Conservation (phyloP, 1,140 invertebrate species). For the Psix sp. region DNA sequence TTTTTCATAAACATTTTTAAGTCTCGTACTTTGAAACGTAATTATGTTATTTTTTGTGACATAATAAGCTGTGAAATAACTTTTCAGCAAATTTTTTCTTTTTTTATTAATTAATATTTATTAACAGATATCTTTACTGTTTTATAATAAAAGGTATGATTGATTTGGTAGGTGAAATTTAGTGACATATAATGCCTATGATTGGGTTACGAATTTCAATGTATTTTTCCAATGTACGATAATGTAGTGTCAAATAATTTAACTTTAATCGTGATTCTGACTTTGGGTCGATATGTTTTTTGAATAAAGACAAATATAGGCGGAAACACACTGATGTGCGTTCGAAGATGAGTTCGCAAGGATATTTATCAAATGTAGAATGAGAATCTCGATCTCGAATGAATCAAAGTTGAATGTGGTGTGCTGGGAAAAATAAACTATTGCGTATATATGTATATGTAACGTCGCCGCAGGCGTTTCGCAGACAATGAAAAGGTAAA, state of each 20-base stretch:
- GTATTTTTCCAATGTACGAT: constrained; percentile 48
- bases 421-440: constrained; percentile 47
- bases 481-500: constrained; percentile 62
- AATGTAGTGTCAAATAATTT: constrained; percentile 23
- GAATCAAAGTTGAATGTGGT: constrained; percentile 48
- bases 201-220: constrained; percentile 23
- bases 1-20: neutral
- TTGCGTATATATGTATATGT: constrained; percentile 61
- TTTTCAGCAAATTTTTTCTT: too few species aligned
- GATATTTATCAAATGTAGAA: constrained; percentile 40
- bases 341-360: constrained; percentile 13
- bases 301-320: neutral
- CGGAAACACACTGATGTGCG: neutral
- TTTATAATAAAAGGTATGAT: neutral
- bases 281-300: constrained; percentile 23
- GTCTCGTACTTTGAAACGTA: too few species aligned
- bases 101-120: too few species aligned
- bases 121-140: too few species aligned
- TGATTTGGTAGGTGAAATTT: neutral
- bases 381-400: constrained; percentile 49
- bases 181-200: neutral
- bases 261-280: constrained; percentile 11
- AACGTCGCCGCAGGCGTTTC: constrained; percentile 49
- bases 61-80: too few species aligned
- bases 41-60: too few species aligned